A percentile compares a stretch with the other conserved stretches of the same genome.
Evolutionary conservation across 2,113 vertebrate species (phyloP).

Genomic region (Manacus vitellinus): DNA sequence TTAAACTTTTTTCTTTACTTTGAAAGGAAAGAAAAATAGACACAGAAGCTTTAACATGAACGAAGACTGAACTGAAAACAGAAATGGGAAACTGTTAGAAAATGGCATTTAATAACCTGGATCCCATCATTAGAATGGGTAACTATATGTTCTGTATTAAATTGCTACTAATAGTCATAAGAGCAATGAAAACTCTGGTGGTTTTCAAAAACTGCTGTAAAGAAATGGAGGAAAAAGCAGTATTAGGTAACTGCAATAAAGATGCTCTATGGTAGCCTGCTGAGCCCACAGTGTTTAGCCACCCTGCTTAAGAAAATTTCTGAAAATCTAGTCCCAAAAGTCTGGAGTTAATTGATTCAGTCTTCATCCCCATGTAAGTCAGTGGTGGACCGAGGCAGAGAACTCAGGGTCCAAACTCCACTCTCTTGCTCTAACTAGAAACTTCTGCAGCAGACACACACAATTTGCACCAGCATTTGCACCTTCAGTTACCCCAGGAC

Average conservation of each 20-base stretch:
- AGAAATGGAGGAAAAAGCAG: not conserved
- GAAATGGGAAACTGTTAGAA: not conserved
- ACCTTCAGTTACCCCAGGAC: too few relatives aligned
- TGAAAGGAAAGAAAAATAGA: not conserved
- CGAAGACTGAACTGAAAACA: not conserved
- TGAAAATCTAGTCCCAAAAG: not conserved
- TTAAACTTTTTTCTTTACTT: not conserved
- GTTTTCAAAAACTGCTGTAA: not conserved
- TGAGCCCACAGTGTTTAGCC: not conserved
- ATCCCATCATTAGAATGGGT: not conserved
- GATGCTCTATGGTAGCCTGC: not conserved
- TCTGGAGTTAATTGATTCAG: not conserved
- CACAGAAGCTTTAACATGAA: not conserved
- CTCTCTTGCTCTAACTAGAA: not conserved
- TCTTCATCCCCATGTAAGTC: not conserved
- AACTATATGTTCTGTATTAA: not conserved
- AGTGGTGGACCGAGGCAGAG: not conserved
- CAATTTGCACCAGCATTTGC: too few relatives aligned
- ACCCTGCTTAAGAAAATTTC: not conserved
- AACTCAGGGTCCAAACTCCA: not conserved
- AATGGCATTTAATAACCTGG: not conserved
- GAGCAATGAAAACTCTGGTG: not conserved
- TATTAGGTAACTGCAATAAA: not conserved
- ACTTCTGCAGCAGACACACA: not conserved
- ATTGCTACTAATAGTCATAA: not conserved